Conservation (phyloP, 2,888 invertebrate species). For the Gastracanthus pulcherrimus region DNA sequence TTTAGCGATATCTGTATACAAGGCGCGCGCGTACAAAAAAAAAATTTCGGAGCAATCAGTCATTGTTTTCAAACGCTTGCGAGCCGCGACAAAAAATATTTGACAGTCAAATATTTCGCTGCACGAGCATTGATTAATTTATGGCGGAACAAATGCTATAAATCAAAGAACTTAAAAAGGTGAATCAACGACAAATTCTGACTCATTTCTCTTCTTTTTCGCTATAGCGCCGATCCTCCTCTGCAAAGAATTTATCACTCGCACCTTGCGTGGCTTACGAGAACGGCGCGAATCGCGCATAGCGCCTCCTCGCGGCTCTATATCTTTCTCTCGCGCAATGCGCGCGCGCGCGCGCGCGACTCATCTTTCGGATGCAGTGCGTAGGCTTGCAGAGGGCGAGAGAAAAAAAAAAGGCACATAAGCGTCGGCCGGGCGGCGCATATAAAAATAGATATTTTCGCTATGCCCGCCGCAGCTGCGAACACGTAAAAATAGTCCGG, state of each 20-base stretch:
- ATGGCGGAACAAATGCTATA: slow-evolving; percentile 27
- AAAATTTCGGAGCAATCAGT: slow-evolving; percentile 45
- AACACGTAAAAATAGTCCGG: slow-evolving; percentile 45
- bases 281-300: no score
- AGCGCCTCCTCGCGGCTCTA: no score
- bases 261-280: no score
- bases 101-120: slow-evolving; percentile 35
- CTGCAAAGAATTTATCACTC: no score
- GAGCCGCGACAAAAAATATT: slow-evolving; percentile 23
- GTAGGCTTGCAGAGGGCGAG: background rate
- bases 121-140: slow-evolving; percentile 42
- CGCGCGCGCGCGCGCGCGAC: no score
- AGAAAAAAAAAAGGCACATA: background rate
- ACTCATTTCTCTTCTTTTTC: background rate
- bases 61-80: slow-evolving; percentile 32
- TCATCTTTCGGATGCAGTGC: background rate
- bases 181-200: no score
- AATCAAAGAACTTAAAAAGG: slow-evolving; percentile 8
- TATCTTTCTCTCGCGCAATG: no score
- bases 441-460: slow-evolving; percentile 60
- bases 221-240: background rate
- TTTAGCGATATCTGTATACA: slow-evolving; percentile 31
- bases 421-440: slow-evolving; percentile 27
- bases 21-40: background rate
- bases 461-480: slow-evolving; percentile 15